These are phyloP conservation scores for Pteropus alecto DNA, from an alignment of 2,113 vertebrate species.

Conservation along the genomic window DNA sequence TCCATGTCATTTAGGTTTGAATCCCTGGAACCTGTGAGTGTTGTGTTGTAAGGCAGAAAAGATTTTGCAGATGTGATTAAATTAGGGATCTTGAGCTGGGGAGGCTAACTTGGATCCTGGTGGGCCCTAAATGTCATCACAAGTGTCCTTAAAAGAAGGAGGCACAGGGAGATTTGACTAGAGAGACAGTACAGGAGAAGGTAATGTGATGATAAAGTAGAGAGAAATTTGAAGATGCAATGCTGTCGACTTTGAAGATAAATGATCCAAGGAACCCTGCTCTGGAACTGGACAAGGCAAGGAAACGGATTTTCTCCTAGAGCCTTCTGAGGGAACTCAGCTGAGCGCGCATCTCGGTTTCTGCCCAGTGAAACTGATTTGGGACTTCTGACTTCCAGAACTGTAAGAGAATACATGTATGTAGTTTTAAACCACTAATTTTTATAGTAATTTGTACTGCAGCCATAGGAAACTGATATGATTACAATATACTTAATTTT, in stretches of 20 bases:
- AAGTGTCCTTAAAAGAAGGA: neutral
- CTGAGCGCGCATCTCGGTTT: too few relatives aligned
- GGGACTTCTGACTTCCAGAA: too few relatives aligned
- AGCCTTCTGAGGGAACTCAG: neutral
- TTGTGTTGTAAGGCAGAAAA: neutral
- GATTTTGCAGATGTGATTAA: neutral
- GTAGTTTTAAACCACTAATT: neutral
- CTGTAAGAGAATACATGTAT: too few relatives aligned
- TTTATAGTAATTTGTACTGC: neutral
- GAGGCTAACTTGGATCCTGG: neutral
- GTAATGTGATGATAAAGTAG: neutral
- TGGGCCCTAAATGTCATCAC: too few relatives aligned
- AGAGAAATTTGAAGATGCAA: neutral
- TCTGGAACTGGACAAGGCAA: neutral
- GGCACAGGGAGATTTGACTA: neutral
- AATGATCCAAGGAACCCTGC: neutral
- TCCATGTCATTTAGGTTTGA: too few relatives aligned
- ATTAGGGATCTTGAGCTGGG: neutral
- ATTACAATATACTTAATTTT: neutral
- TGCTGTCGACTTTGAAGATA: neutral
- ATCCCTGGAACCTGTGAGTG: neutral
- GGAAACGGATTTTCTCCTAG: neutral
- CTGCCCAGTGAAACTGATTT: neutral
- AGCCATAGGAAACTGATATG: neutral
- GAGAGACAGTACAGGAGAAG: neutral